A percentile compares a stretch with the other conserved stretches of the same genome.
These are phyloP conservation scores for Aphelenchoides bicaudatus DNA, from an alignment of 2,888 invertebrate genomes.

Conservation along the genomic window DNA sequence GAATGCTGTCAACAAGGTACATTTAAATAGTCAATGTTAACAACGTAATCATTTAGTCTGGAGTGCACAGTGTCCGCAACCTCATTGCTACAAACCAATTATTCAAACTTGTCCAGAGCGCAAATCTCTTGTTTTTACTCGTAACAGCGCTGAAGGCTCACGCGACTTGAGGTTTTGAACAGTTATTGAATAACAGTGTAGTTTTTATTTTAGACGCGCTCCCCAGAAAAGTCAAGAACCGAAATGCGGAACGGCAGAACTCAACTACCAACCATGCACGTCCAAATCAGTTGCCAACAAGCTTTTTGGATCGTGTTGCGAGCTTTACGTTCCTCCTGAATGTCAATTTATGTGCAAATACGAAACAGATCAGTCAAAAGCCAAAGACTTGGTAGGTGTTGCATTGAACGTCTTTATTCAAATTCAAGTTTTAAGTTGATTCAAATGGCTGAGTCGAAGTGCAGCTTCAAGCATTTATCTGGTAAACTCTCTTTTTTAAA, in stretches of 20 bases:
- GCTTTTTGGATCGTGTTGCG: constrained; percentile 50
- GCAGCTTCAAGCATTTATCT: constrained; percentile 52
- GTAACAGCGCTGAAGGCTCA: background rate
- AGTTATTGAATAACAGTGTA: too few relatives aligned
- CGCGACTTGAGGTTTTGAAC: too few relatives aligned
- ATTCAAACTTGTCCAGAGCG: constrained; percentile 28
- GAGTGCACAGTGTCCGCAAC: constrained; percentile 24
- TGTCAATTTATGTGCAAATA: constrained; percentile 54
- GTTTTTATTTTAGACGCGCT: constrained; percentile 21
- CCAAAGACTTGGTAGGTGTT: constrained; percentile 44
- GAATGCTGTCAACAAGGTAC: constrained; percentile 16
- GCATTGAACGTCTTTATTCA: background rate
- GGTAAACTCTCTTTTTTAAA: too few relatives aligned
- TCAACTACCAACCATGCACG: constrained; percentile 55
- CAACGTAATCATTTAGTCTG: too few relatives aligned
- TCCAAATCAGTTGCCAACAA: constrained; percentile 53
- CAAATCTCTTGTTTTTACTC: constrained; percentile 23
- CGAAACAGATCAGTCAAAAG: constrained; percentile 53
- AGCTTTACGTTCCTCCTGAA: constrained; percentile 53
- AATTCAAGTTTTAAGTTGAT: constrained; percentile 41
- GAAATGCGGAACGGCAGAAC: constrained; percentile 53
- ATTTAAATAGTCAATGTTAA: too few relatives aligned
- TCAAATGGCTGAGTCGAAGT: constrained; percentile 42
- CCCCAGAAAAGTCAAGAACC: constrained; percentile 26
- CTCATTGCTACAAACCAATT: constrained; percentile 29